Evolutionary conservation across 2,797 vertebrate genomes (phyloP).

Genomic region (Gadopsis marmoratus): DNA sequence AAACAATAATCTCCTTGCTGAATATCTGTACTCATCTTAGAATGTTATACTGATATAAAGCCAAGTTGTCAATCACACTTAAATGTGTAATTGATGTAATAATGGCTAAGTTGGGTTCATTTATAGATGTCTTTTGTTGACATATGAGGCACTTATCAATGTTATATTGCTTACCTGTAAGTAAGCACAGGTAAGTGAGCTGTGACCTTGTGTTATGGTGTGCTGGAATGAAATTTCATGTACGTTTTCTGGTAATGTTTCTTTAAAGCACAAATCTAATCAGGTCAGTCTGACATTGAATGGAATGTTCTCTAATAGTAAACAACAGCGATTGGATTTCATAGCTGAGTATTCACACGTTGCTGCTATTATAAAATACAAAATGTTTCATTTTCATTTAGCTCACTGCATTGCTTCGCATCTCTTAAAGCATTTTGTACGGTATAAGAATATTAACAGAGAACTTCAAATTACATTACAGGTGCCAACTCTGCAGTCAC

Average conservation of each 20-base stretch:
- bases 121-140: no score
- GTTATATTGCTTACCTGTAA: no score
- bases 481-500: slow-evolving; percentile 26
- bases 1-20: not conserved
- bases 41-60: not conserved
- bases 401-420: not conserved
- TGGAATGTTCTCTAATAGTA: slow-evolving; percentile 18
- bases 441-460: not conserved
- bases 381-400: not conserved
- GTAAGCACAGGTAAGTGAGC: no score
- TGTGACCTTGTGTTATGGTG: no score
- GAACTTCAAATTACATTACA: slow-evolving; percentile 18
- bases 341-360: slow-evolving; percentile 5
- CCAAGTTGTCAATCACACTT: not conserved
- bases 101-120: not conserved
- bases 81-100: slow-evolving; percentile 1
- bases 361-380: not conserved
- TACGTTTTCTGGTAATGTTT: not conserved
- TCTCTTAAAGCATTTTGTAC: not conserved
- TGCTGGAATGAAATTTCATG: no score
- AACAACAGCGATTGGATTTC: slow-evolving; percentile 22
- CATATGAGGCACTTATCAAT: no score
- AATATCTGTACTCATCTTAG: not conserved
- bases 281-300: slow-evolving; percentile 41
- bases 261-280: slow-evolving; percentile 19